phyloP scores from a whole-genome alignment of 2,797 vertebrate genomes.

The Eulemur mongoz region DNA sequence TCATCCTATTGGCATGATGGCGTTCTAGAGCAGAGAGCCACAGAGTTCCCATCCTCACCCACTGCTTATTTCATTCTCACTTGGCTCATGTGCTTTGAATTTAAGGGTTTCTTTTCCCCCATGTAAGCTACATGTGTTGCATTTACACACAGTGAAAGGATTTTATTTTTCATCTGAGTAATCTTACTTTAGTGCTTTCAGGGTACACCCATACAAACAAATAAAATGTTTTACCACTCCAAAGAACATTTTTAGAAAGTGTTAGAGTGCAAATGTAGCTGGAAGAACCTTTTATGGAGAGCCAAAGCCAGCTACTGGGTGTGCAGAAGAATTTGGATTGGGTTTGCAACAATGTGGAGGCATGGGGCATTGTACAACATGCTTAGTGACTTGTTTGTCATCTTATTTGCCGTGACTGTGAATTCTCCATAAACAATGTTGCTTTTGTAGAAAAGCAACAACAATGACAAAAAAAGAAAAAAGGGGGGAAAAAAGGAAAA shows the following conservation, averaged over 20 bases:
- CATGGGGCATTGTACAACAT: background rate
- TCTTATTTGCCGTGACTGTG: conserved; percentile 10
- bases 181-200: conserved; percentile 54
- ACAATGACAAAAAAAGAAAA: background rate
- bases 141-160: conserved; percentile 18
- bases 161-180: conserved; percentile 60
- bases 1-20: background rate
- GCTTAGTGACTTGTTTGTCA: background rate
- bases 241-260: conserved; percentile 54
- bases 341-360: background rate
- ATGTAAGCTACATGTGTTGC: background rate
- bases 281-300: background rate
- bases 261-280: background rate
- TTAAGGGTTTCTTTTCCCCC: background rate
- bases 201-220: conserved; percentile 45
- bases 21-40: background rate
- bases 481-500: background rate
- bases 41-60: background rate
- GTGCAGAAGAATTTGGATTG: background rate
- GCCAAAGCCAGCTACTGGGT: background rate
- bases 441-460: background rate
- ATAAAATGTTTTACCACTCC: conserved; percentile 33
- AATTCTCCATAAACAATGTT: background rate
- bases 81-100: conserved; percentile 32
- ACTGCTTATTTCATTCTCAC: background rate